Percentiles rank a stretch among this genome's conserved stretches.
Conservation (phyloP, 2,888 invertebrate species). For the Nebria salina region DNA sequence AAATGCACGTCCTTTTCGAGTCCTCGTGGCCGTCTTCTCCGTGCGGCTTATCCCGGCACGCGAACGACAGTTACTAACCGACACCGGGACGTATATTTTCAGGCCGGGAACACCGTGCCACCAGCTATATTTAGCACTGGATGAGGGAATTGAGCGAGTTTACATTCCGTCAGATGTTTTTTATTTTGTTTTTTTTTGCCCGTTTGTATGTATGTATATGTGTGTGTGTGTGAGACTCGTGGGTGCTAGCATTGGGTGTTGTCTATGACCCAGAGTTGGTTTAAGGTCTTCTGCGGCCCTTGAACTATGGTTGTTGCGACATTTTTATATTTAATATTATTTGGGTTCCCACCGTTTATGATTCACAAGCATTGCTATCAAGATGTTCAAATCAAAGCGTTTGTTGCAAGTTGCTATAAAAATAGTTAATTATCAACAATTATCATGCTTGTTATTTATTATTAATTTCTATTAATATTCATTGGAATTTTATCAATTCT, state of each 20-base stretch:
- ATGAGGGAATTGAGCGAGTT: conserved; percentile 45
- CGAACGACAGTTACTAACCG: background rate
- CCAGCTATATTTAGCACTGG: conserved; percentile 37
- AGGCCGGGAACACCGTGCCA: conserved; percentile 39
- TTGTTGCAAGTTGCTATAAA: too few relatives aligned
- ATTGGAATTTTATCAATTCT: too few relatives aligned
- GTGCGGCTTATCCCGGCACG: conserved; percentile 8
- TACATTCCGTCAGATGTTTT: conserved; percentile 40
- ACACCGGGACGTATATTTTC: conserved; percentile 37
- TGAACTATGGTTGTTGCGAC: background rate
- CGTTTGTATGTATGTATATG: background rate
- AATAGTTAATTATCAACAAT: too few relatives aligned
- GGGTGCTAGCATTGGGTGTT: conserved; percentile 20
- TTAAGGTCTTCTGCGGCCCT: background rate
- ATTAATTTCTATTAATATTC: too few relatives aligned
- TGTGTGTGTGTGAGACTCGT: conserved; percentile 3
- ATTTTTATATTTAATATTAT: background rate
- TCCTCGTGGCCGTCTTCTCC: background rate
- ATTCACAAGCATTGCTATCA: too few relatives aligned
- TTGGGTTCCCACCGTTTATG: background rate
- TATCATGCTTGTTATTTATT: too few relatives aligned
- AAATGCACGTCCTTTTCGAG: background rate
- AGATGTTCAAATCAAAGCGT: too few relatives aligned
- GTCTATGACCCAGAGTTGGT: background rate
- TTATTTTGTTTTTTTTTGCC: conserved; percentile 18